These are phyloP conservation scores for Percina caprodes DNA, from an alignment of 2,113 vertebrate species.

Conservation along the genomic window DNA sequence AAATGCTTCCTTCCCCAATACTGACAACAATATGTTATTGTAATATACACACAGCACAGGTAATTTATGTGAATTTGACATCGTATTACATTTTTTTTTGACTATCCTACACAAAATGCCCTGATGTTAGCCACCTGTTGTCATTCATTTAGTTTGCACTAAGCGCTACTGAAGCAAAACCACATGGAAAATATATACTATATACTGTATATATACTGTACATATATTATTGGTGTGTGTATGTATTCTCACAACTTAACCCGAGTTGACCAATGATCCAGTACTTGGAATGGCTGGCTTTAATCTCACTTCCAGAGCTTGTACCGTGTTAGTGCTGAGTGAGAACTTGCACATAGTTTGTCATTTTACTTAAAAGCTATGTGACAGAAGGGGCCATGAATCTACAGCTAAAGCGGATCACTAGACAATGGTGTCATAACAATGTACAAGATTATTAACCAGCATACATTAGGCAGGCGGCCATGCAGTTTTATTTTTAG, in stretches of 20 bases:
- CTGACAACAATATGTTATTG: not conserved
- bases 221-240: too few relatives aligned
- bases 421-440: conserved; percentile 72
- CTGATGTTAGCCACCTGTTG: not conserved
- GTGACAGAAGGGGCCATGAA: conserved; percentile 58
- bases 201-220: too few relatives aligned
- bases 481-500: conserved; percentile 25
- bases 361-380: conserved; percentile 66
- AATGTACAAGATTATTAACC: conserved; percentile 58
- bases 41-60: not conserved
- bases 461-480: conserved; percentile 37
- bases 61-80: not conserved
- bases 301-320: conserved; percentile 12
- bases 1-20: not conserved
- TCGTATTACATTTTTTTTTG: not conserved
- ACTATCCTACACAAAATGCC: not conserved
- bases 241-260: not conserved
- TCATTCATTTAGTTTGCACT: not conserved
- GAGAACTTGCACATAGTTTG: conserved; percentile 41
- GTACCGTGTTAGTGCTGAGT: not conserved
- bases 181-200: too few relatives aligned
- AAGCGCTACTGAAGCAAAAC: not conserved
- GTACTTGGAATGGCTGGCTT: conserved; percentile 6
- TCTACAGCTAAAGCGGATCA: conserved; percentile 55
- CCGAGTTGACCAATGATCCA: conserved; percentile 10